Evolutionary conservation across 2,797 vertebrate species (phyloP), one percentile per base, ranked within the genome.

Genomic region (Pantherophis alleghaniensis): DNA sequence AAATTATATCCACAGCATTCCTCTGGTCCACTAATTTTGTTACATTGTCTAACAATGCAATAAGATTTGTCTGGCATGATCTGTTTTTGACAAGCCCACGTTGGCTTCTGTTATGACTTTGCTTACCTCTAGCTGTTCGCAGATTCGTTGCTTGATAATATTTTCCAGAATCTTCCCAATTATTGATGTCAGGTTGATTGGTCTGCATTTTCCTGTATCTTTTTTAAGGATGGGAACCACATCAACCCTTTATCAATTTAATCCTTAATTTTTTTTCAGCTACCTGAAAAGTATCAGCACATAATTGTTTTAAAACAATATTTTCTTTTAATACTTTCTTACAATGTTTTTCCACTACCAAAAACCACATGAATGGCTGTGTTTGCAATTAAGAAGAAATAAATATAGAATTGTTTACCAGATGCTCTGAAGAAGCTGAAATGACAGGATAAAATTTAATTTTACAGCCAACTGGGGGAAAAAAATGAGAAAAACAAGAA

Each of bases 351-450:
- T 93, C 94, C 93, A 91, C 92, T 94, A 95, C 93, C 79, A 94
- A 94, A 94, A 96, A 57, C 92, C 93, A 42, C 91, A 79, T 87
- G 94, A 66, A 53, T 69, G 0, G 6, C 86, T 92, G 92, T 93
- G 91, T 92, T 95, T 96, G 95, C 95, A 96, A 96, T 96, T 96
- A 95, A 95, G 93, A 92, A 93, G 66, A 92, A 96, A 95, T 94
- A 69, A 55, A 95, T 91, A 92, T 53, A 93, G 79, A 91, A 91
- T 2, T 83, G 89, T 59, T 95, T 86, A 92, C 53, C 51, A 88
- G 92, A 0, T 0, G 95, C 88, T 47, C 63, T 79, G 53, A 83
- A 59, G 47, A 59, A 92, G 56, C 87, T 95, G 95, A 95, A 55
- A 89, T 95, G 90, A 94, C 94, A 95, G 92, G 93, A 93, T 0